These are phyloP conservation scores for Caenorhabditis doughertyi DNA, from an alignment of 2,888 invertebrate genomes.

Conservation along the genomic window DNA sequence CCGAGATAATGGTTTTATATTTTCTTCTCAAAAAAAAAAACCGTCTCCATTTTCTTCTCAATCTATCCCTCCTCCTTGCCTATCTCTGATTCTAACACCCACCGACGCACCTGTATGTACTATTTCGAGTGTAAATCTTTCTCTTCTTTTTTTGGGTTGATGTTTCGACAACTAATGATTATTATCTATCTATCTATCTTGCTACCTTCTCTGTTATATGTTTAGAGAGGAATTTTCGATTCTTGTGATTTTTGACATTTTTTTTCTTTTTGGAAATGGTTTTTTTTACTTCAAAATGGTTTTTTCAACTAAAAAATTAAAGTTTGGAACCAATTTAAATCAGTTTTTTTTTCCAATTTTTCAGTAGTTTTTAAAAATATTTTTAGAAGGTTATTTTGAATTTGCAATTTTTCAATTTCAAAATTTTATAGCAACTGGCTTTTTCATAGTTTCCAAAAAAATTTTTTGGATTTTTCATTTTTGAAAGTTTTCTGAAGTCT, in stretches of 20 bases:
- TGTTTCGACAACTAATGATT: slow-evolving; percentile 40
- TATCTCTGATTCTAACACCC: not conserved
- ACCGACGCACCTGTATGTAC: slow-evolving; percentile 24
- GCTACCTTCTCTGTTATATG: not conserved
- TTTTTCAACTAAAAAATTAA: too few species aligned
- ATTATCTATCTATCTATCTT: slow-evolving; percentile 37
- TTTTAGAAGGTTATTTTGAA: too few species aligned
- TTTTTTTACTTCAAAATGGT: not conserved
- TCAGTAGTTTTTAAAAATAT: too few species aligned
- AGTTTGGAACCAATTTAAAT: too few species aligned
- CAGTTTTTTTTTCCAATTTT: too few species aligned
- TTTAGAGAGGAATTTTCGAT: not conserved
- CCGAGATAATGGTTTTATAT: too few species aligned
- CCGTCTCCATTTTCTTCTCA: not conserved
- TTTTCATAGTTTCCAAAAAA: not conserved
- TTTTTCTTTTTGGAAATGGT: slow-evolving; percentile 21
- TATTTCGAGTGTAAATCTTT: slow-evolving; percentile 44
- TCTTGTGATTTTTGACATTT: slow-evolving; percentile 43
- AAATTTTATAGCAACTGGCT: too few species aligned
- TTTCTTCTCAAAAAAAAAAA: too few species aligned
- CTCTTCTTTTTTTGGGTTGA: slow-evolving; percentile 11
- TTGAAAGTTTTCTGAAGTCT: too few species aligned
- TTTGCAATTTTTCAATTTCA: too few species aligned
- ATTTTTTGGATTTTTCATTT: not conserved
- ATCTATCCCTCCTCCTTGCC: not conserved